These are phyloP conservation scores for Loxodonta africana DNA, from an alignment of 2,113 vertebrate species.

Conservation along the genomic window DNA sequence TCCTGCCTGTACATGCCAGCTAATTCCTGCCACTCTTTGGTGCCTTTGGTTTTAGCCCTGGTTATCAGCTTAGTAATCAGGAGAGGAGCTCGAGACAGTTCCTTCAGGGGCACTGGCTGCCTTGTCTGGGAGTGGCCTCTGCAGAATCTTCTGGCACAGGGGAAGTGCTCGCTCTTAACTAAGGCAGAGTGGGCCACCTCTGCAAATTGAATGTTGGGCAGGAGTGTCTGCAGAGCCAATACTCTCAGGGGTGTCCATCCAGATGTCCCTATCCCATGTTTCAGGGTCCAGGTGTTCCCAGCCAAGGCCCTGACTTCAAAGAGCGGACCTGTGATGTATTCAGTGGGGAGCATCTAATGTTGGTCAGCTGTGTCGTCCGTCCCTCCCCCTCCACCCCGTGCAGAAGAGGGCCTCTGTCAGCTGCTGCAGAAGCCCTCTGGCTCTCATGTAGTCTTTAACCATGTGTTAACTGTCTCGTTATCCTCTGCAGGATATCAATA, in stretches of 20 bases:
- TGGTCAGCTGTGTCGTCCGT: not conserved
- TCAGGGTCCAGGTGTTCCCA: slow-evolving; percentile 12
- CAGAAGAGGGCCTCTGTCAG: not conserved
- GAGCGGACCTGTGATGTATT: not conserved
- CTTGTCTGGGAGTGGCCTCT: not conserved
- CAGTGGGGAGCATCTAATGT: not conserved
- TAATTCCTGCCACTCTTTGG: slow-evolving; percentile 27
- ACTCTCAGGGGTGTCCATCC: not conserved
- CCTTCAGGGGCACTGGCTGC: not conserved
- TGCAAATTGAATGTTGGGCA: not conserved
- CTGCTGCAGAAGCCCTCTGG: not conserved
- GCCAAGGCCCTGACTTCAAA: not conserved
- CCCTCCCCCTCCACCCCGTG: too few species aligned
- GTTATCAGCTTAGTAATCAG: not conserved
- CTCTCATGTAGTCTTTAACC: not conserved
- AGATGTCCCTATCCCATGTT: not conserved
- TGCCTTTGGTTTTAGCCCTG: not conserved
- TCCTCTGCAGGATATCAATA: not conserved
- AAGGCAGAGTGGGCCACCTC: not conserved
- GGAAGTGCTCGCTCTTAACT: not conserved
- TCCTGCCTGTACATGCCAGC: not conserved
- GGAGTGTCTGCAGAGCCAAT: not conserved
- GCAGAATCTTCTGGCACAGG: not conserved
- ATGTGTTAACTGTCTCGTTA: not conserved
- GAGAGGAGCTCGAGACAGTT: not conserved